Evolutionary conservation across 2,888 invertebrate genomes (phyloP).

Genomic region (Apotomis capreana): DNA sequence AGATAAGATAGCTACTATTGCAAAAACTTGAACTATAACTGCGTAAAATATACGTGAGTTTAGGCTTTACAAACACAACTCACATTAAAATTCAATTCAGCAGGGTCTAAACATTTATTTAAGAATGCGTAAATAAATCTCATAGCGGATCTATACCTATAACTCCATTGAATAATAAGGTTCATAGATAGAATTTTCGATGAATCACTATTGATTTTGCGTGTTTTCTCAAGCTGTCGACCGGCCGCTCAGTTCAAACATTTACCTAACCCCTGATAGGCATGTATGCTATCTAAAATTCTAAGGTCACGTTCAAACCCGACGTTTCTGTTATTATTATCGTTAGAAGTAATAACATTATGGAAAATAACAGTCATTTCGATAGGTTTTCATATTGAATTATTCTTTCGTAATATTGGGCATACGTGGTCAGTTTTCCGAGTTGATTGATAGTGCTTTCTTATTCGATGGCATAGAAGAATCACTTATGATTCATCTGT

Average conservation of each 20-base stretch:
- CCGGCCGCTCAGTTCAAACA: conserved; percentile 60
- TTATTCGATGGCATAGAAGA: conserved; percentile 19
- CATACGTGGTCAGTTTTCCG: conserved; percentile 1
- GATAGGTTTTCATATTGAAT: neutral
- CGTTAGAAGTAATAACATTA: conserved; percentile 9
- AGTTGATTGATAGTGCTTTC: conserved; percentile 18
- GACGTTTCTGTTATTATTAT: conserved; percentile 38
- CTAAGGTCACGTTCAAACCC: conserved; percentile 55
- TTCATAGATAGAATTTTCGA: conserved; percentile 34
- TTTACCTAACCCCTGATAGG: conserved; percentile 60
- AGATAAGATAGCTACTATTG: neutral
- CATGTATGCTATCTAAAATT: conserved; percentile 46
- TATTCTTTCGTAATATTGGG: conserved; percentile 4
- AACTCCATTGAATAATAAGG: conserved; percentile 9
- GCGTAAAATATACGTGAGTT: neutral
- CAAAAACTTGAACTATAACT: neutral
- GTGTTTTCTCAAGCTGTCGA: conserved; percentile 60
- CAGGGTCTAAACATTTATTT: neutral
- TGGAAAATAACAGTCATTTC: conserved; percentile 6
- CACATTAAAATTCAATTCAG: neutral
- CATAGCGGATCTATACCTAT: neutral
- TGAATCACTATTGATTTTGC: conserved; percentile 60
- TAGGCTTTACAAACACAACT: neutral
- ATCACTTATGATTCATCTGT: conserved; percentile 13
- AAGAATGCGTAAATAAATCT: neutral